Conservation (phyloP, 2,113 vertebrate species). For the Oryzias celebensis region DNA sequence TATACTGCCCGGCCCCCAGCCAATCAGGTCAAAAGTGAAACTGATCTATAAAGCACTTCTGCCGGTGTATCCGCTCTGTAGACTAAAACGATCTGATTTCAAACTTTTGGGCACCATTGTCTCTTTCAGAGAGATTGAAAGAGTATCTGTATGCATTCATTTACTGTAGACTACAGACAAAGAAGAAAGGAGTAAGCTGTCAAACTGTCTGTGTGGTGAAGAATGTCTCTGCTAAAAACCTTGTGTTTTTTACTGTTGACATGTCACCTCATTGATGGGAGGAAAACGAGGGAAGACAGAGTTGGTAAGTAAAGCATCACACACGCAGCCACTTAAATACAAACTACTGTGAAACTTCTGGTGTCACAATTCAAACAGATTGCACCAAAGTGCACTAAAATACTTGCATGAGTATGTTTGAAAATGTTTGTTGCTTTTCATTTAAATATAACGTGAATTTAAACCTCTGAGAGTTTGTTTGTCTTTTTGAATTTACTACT, state of each 20-base stretch:
- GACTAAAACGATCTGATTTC: conserved; percentile 13
- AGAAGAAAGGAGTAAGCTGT: conserved; percentile 1
- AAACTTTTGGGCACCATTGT: conserved; percentile 10
- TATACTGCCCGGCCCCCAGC: conserved; percentile 21
- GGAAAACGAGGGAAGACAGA: conserved; percentile 53
- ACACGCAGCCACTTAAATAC: background rate
- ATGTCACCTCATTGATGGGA: conserved; percentile 56
- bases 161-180: background rate
- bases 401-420: no score
- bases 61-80: conserved; percentile 2
- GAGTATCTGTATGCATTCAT: conserved; percentile 9
- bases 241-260: conserved; percentile 64
- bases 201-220: background rate
- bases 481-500: no score
- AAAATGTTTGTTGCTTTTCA: no score
- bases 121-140: conserved; percentile 20
- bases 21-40: conserved; percentile 61
- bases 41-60: conserved; percentile 36
- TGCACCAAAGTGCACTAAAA: no score
- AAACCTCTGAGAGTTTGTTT: no score
- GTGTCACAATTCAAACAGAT: no score
- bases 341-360: no score
- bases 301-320: conserved; percentile 57
- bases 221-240: conserved; percentile 60
- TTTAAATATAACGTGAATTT: no score